These are phyloP conservation scores for Gallinago jamesoni DNA, from an alignment of 2,113 vertebrate species.

Conservation along the genomic window DNA sequence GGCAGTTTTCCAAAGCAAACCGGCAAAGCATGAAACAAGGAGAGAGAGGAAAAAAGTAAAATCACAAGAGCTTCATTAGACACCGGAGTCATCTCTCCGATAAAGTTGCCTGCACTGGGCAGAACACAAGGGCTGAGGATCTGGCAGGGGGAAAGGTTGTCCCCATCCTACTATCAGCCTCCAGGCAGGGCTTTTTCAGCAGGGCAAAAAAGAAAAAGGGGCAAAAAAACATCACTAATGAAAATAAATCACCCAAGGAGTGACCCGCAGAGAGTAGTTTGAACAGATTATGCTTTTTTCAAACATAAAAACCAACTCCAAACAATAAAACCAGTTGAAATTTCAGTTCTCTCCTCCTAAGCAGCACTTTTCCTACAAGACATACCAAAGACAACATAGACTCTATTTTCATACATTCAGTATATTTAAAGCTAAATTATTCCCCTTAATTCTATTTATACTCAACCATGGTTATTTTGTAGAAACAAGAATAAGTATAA, in stretches of 20 bases:
- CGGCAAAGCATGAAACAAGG: not conserved
- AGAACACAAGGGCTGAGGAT: not conserved
- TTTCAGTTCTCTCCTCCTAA: not conserved
- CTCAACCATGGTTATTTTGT: not conserved
- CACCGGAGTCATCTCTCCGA: accelerated
- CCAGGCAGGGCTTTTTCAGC: not conserved
- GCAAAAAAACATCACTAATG: not conserved
- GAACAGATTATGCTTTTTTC: not conserved
- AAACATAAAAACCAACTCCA: not conserved
- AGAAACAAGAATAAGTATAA: not conserved
- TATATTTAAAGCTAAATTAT: not conserved
- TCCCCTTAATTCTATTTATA: not conserved
- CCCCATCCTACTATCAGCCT: not conserved
- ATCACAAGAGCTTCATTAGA: not conserved
- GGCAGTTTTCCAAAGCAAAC: not conserved
- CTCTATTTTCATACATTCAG: not conserved
- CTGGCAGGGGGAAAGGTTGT: not conserved
- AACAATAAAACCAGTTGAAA: not conserved
- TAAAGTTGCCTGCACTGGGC: not conserved
- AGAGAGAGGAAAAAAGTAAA: not conserved
- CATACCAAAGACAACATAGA: not conserved
- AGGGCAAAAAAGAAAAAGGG: no score
- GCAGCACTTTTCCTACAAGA: not conserved
- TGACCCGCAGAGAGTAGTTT: not conserved
- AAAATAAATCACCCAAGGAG: not conserved